A percentile compares a stretch with the other conserved stretches of the same genome.
phyloP scores from a whole-genome alignment of 2,888 invertebrate genomes.

The Limnephilus auricula region DNA sequence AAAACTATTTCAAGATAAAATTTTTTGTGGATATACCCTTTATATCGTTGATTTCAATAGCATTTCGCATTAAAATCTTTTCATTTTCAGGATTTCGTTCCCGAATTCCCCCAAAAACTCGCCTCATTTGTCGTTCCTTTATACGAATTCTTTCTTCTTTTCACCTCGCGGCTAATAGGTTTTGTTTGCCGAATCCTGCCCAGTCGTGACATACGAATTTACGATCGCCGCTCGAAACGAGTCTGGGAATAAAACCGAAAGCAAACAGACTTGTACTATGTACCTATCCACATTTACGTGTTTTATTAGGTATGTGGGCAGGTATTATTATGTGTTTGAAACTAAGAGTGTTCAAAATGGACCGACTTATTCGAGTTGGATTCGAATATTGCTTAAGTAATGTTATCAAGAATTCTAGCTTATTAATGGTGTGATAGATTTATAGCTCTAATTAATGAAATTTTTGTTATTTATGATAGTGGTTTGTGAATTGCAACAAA shows the following conservation, averaged over 20 bases:
- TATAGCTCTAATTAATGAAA: background rate
- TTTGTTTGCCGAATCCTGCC: conserved; percentile 19
- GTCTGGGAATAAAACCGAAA: conserved; percentile 35
- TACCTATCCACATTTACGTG: background rate
- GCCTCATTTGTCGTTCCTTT: conserved; percentile 7
- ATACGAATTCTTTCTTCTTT: background rate
- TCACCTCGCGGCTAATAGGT: conserved; percentile 23
- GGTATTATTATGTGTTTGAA: background rate
- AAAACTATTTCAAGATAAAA: too few relatives aligned
- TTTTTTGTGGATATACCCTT: too few relatives aligned
- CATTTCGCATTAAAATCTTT: background rate
- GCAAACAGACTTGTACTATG: conserved; percentile 13
- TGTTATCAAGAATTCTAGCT: background rate
- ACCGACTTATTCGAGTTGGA: background rate
- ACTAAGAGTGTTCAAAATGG: conserved; percentile 6
- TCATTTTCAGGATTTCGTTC: background rate
- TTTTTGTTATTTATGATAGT: background rate
- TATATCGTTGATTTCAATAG: background rate
- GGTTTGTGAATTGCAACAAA: background rate
- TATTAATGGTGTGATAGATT: background rate
- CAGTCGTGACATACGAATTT: conserved; percentile 35
- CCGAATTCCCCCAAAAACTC: background rate
- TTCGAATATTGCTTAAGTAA: background rate
- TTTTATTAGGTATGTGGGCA: background rate
- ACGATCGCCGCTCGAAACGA: conserved; percentile 18